Evolutionary conservation across 2,888 invertebrate genomes (phyloP).

Genomic region (Megamerina dolium): DNA sequence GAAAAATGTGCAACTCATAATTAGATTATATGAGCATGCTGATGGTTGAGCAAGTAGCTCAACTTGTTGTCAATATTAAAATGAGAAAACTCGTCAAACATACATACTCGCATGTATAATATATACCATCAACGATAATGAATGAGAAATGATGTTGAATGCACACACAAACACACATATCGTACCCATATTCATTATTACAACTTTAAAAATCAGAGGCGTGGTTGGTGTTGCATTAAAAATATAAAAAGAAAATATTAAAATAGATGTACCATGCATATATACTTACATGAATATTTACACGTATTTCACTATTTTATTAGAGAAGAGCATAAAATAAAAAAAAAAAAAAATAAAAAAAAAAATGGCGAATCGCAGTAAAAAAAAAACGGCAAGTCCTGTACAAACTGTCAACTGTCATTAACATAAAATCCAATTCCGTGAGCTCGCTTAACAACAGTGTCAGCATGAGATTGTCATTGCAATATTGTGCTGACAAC

Average conservation of each 20-base stretch:
- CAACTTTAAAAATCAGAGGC: too few relatives aligned
- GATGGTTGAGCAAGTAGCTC: too few relatives aligned
- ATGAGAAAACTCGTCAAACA: conserved; percentile 16
- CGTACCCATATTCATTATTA: too few relatives aligned
- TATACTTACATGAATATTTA: not conserved
- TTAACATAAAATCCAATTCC: conserved; percentile 24
- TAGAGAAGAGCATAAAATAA: not conserved
- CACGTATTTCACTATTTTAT: too few relatives aligned
- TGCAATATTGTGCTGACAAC: conserved; percentile 1
- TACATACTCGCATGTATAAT: too few relatives aligned
- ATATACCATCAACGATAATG: not conserved
- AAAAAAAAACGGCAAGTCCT: too few relatives aligned
- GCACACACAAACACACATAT: not conserved
- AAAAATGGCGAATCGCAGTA: not conserved
- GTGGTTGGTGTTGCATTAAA: too few relatives aligned
- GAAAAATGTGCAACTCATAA: conserved; percentile 31
- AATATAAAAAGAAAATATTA: too few relatives aligned
- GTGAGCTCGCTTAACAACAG: too few relatives aligned
- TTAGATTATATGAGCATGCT: too few relatives aligned
- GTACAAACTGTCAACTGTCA: conserved; percentile 16
- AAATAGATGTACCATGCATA: too few relatives aligned
- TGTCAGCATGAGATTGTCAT: too few relatives aligned
- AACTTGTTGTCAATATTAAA: not conserved
- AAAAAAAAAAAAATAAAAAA: not conserved
- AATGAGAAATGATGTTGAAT: not conserved